Percentiles rank a stretch among this genome's conserved stretches.
phyloP scores from a whole-genome alignment of 1,140 invertebrate species.

The Macrobrachium rosenbergii region DNA sequence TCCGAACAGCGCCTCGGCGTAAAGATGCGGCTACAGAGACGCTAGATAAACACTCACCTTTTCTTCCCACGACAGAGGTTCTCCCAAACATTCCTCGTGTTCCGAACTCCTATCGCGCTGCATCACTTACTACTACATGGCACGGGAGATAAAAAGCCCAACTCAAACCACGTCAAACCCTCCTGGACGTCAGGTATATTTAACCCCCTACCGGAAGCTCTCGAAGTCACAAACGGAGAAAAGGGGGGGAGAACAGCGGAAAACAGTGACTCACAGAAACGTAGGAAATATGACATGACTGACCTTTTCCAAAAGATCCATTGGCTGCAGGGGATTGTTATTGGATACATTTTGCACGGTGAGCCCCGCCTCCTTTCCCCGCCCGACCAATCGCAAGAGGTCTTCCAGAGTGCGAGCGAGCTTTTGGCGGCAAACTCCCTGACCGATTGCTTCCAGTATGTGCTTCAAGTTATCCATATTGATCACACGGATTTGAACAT shows the following conservation, averaged over 20 bases:
- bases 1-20: no score
- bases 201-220: background rate
- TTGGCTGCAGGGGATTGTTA: slow-evolving; percentile 50
- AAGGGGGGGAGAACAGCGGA: background rate
- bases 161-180: no score
- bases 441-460: slow-evolving; percentile 1
- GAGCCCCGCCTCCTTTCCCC: slow-evolving; percentile 49
- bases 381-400: slow-evolving; percentile 32
- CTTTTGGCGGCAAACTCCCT: slow-evolving; percentile 21
- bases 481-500: background rate
- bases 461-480: slow-evolving; percentile 27
- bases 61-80: slow-evolving; percentile 4
- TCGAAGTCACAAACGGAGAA: background rate
- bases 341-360: slow-evolving; percentile 54
- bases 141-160: no score
- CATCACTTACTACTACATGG: background rate
- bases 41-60: background rate
- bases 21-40: no score
- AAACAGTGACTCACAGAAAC: background rate
- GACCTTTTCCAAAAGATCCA: slow-evolving; percentile 57
- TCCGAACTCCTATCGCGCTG: no score
- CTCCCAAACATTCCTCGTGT: no score
- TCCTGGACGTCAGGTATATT: background rate
- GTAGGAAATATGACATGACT: slow-evolving; percentile 22
- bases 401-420: slow-evolving; percentile 21